phyloP scores from a whole-genome alignment of 2,797 vertebrate species.

The Schizothorax lantsangensis region DNA sequence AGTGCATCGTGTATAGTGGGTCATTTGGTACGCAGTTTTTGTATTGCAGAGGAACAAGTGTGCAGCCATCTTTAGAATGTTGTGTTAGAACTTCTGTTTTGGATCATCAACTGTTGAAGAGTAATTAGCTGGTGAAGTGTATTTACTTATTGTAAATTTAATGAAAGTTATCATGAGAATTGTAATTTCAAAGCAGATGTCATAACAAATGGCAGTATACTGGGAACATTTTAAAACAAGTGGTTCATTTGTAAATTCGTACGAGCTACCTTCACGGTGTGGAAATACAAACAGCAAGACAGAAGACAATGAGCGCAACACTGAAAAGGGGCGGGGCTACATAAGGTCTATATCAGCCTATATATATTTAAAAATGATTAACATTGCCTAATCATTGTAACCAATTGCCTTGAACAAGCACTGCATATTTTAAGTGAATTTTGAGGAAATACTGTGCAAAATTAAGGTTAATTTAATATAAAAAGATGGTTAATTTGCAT shows the following conservation, averaged over 20 bases:
- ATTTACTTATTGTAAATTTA: not conserved
- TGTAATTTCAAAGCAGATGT: not conserved
- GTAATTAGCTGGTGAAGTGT: not conserved
- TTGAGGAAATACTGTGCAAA: not conserved
- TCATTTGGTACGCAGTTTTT: no score
- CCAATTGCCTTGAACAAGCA: not conserved
- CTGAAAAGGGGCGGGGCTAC: not conserved
- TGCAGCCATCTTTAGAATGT: not conserved
- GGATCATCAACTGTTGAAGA: no score
- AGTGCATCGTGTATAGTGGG: no score
- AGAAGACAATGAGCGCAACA: not conserved
- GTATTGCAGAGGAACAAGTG: not conserved
- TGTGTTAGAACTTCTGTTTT: not conserved
- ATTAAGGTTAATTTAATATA: not conserved
- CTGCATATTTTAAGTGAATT: not conserved
- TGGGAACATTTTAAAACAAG: not conserved
- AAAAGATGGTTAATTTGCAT: not conserved
- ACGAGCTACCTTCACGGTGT: not conserved
- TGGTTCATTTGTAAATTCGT: not conserved
- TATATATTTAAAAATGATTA: not conserved
- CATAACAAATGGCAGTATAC: no score
- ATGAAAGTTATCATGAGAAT: not conserved
- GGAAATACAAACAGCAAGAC: not conserved
- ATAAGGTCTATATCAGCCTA: not conserved
- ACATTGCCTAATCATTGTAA: not conserved